Evolutionary conservation across 2,888 invertebrate genomes (phyloP), one percentile per base, ranked within the genome.

Genomic region (Helicoverpa assulta): DNA sequence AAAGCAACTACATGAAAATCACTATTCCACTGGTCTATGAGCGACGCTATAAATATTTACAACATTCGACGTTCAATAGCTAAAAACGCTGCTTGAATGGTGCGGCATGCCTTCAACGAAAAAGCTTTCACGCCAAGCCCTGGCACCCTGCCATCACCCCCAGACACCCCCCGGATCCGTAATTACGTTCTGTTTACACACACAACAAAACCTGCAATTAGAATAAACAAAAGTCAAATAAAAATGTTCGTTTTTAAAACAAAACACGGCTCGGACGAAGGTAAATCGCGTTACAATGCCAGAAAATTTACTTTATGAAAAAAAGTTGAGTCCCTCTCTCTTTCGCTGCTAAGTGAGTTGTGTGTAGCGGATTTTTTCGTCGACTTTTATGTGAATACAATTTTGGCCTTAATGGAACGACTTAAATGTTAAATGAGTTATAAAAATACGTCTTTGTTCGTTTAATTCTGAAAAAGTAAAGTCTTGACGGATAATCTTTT

Each of bases 171-270:
- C 63, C 75, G 70, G 81, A 85, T 85, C 76, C 80, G 71, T 85
- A 83, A 87, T 86, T 81, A 82, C 80, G 69, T 68, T 82, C 51
- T 80, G 82, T 86, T 87, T 82, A 84, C 84, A 85, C 78, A 80
- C 76, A 78, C 72, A 85, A 85, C 72, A 81, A 78, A 85, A 81
- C 70, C 78, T 77, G 76, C 84, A 86, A 86, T 87, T 86, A 85
- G 77, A 85, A 84, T 79, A 83, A 87, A 82, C 81, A 88, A 83
- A 69, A 82, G 70, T 76, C 69, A 74, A 85, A 81, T 80, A 73
- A 81, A 76, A 80, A 81, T 73, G 78, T 77, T 80, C 71, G 80
- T 81, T 74, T 62, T 55, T 67, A 70, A 71, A 76, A 83, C 67
- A 81, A 73, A 79, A 73, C 77, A 70, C 70, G 66, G 64, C 37